Evolutionary conservation across 2,888 invertebrate genomes (phyloP), one percentile per base, ranked within the genome.

Genomic region (Auanema sp.): DNA sequence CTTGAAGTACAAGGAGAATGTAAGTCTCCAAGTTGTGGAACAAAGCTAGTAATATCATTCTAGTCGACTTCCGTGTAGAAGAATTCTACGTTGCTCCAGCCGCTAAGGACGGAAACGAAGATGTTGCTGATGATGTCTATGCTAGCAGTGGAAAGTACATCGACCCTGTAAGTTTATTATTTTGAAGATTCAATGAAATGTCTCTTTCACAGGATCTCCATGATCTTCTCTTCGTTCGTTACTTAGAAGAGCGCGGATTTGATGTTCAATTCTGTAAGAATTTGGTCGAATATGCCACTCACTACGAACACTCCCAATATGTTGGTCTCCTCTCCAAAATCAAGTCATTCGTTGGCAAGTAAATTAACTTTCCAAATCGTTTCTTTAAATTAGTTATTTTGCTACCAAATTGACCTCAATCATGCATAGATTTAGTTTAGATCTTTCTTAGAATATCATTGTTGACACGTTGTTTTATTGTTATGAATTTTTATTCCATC

Each of bases 221-320:
- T 63, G 79, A 81, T 54, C 68, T 83, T 12, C 71, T 82, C 54
- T 87, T 98, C 73, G 91, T 97, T 90, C 94, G 95, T 84, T 88
- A 93, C 75, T 87, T 98, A 64, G 96, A 96, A 85, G 97, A 97
- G 84, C 92, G 97, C 78, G 97, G 97, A 42, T 87, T 98, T 67
- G 90, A 91, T 82, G 93, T 93, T 81, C 92, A 93, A 70, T 96
- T 98, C 85, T 91, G 90, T 0, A 91, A 92, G 78, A 91, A 93
- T 83, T 84, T 98, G 21, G 89, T 92, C 0, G 90, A 91, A 68
- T 90, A 92, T 84, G 91, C 92, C 84, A 96, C 97, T 2, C 89
- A 89, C 1, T 94, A 94, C 84, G 97, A 98, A 85, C 96, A 97
- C 85, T 87, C 90, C 1, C 90, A 91, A 1, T 98, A 97, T 85